Percentiles rank a stretch among this genome's conserved stretches.
Evolutionary conservation across 2,888 invertebrate species (phyloP).

Genomic region (Watsonalla binaria): DNA sequence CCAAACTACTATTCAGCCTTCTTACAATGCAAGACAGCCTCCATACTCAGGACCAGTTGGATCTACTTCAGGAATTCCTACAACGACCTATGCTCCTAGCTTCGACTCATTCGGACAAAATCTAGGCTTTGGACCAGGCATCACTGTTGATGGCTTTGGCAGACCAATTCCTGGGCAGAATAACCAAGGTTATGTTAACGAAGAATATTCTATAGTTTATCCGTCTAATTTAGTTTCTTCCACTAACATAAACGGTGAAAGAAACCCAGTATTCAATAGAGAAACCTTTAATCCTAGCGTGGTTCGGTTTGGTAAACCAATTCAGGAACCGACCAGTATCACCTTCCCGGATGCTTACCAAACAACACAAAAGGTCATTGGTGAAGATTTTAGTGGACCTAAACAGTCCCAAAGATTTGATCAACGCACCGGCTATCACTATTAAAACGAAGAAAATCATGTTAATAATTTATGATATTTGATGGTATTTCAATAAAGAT

Average conservation of each 20-base stretch:
- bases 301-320: not conserved
- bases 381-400: constrained; percentile 61
- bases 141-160: constrained; percentile 9
- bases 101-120: not conserved
- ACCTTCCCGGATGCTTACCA: not conserved
- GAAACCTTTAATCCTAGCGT: not conserved
- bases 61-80: constrained; percentile 11
- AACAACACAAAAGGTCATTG: constrained; percentile 19
- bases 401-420: constrained; percentile 52
- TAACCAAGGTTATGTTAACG: not conserved
- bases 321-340: not conserved
- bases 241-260: not conserved
- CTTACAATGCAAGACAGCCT: too few species aligned
- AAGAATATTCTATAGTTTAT: not conserved
- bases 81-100: constrained; percentile 23
- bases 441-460: constrained; percentile 23
- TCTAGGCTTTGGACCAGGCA: not conserved
- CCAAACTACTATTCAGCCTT: constrained; percentile 1
- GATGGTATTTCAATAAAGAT: not conserved
- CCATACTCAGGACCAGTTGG: not conserved
- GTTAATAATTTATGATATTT: not conserved
- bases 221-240: not conserved
- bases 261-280: not conserved
- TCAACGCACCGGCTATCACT: constrained; percentile 55
- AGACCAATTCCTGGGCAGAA: constrained; percentile 7